These are phyloP conservation scores for Tiliacea aurago DNA, from an alignment of 2,888 invertebrate species.

Conservation along the genomic window DNA sequence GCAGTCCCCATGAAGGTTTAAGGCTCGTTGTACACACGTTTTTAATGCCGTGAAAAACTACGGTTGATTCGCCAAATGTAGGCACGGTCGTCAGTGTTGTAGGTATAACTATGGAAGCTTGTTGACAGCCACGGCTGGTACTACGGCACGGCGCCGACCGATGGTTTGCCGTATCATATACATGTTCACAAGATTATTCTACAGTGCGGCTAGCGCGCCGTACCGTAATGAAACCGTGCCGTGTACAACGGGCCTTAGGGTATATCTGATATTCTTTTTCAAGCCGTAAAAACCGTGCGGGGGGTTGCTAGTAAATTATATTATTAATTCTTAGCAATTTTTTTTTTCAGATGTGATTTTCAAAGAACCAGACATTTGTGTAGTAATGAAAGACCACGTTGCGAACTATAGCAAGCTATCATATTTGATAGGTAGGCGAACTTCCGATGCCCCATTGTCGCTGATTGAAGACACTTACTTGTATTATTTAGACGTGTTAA, in stretches of 20 bases:
- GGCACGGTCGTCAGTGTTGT: too few relatives aligned
- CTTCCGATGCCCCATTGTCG: neutral
- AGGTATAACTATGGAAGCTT: too few relatives aligned
- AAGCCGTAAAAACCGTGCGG: neutral
- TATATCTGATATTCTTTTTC: neutral
- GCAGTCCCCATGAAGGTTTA: too few relatives aligned
- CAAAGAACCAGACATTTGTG: conserved; percentile 5
- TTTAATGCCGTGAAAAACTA: neutral
- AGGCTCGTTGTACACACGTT: too few relatives aligned
- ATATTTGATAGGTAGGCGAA: neutral
- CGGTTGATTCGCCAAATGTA: too few relatives aligned
- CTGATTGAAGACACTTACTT: neutral
- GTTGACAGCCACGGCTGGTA: too few relatives aligned
- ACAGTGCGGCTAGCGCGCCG: too few relatives aligned
- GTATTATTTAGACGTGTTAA: conserved; percentile 2
- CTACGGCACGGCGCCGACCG: too few relatives aligned
- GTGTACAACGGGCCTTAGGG: too few relatives aligned
- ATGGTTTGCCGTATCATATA: too few relatives aligned
- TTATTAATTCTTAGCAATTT: neutral
- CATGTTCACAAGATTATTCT: too few relatives aligned
- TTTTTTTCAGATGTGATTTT: conserved; percentile 63
- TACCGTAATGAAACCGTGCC: too few relatives aligned
- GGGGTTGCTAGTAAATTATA: neutral
- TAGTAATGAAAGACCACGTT: neutral
- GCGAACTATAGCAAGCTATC: neutral